Evolutionary conservation across 2,888 invertebrate genomes (phyloP).

Genomic region (Platycnemis pennipes): DNA sequence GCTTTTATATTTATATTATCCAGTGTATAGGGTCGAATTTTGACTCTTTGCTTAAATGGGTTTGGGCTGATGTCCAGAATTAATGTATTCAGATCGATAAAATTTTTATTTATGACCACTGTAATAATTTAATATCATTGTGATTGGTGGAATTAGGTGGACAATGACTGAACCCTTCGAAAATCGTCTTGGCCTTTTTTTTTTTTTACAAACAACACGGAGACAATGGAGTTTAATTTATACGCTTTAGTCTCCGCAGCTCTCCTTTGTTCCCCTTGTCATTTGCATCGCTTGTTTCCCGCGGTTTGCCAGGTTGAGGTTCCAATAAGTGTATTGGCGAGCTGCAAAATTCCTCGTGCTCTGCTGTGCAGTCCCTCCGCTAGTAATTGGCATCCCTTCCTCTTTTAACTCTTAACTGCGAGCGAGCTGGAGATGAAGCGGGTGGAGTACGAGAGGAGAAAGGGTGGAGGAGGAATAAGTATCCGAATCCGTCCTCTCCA

Average conservation of each 20-base stretch:
- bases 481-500: conserved; percentile 15
- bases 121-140: no score
- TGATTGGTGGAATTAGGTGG: no score
- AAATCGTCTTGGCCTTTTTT: neutral
- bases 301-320: conserved; percentile 35
- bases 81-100: no score
- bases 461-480: conserved; percentile 6
- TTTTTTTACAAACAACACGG: neutral
- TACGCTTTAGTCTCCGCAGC: neutral
- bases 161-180: no score
- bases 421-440: conserved; percentile 25
- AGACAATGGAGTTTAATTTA: neutral
- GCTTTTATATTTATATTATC: no score
- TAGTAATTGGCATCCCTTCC: conserved; percentile 54
- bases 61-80: no score
- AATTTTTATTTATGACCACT: no score
- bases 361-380: conserved; percentile 37
- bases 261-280: conserved; percentile 12
- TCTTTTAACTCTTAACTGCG: conserved; percentile 25
- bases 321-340: conserved; percentile 45
- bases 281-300: conserved; percentile 40
- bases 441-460: neutral
- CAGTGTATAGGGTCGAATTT: no score
- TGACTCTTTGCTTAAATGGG: no score
- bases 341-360: neutral